phyloP scores from a whole-genome alignment of 2,113 vertebrate species.

The Gracilinanus agilis region DNA sequence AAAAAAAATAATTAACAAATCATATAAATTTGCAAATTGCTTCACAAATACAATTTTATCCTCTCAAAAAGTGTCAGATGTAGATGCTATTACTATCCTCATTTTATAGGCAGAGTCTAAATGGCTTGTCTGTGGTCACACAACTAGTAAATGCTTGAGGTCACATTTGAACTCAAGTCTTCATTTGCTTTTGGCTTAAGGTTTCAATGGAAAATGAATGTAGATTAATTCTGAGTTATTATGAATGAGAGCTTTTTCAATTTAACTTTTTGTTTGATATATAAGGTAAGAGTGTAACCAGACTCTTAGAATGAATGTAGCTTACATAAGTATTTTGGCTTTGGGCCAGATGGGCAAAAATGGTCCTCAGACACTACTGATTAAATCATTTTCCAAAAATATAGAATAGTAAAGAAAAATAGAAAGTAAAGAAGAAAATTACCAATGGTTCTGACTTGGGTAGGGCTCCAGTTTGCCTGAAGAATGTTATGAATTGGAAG shows the following conservation, averaged over 20 bases:
- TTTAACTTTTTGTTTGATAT: background rate
- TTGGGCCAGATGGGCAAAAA: background rate
- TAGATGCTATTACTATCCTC: background rate
- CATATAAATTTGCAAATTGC: background rate
- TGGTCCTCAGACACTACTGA: background rate
- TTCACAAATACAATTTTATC: background rate
- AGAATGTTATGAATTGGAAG: background rate
- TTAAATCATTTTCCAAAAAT: too few relatives aligned
- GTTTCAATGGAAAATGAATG: conserved; percentile 67
- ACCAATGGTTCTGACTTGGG: background rate
- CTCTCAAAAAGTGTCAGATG: background rate
- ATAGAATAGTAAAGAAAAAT: too few relatives aligned
- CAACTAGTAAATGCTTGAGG: background rate
- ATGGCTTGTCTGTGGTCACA: background rate
- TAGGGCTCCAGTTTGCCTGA: background rate
- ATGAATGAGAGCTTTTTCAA: background rate
- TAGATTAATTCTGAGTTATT: conserved; percentile 71
- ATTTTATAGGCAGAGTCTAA: background rate
- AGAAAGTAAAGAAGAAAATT: background rate
- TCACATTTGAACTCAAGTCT: conserved; percentile 40
- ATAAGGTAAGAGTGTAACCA: background rate
- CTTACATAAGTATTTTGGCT: background rate
- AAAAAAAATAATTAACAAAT: background rate
- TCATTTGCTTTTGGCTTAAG: conserved; percentile 49
- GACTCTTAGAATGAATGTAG: background rate